These are phyloP conservation scores for Matsumurasca onukii DNA, from an alignment of 1,140 invertebrate genomes.

Conservation along the genomic window DNA sequence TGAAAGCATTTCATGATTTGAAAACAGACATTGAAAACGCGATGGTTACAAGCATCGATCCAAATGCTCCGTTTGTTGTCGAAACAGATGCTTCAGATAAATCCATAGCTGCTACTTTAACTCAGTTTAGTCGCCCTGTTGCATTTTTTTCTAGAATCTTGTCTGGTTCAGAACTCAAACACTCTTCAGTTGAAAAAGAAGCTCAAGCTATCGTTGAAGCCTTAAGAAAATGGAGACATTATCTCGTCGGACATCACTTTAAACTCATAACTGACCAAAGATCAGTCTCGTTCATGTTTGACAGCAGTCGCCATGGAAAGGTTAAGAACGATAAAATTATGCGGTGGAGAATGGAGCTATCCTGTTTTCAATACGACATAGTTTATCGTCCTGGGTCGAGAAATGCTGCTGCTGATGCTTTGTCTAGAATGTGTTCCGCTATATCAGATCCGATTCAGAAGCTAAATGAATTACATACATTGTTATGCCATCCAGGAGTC, in stretches of 20 bases:
- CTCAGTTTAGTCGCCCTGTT: not conserved
- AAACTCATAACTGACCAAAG: constrained; percentile 7
- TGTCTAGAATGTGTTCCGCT: constrained; percentile 3
- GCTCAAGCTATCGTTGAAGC: constrained; percentile 10
- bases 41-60: not conserved
- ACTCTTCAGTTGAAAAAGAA: constrained; percentile 15
- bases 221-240: constrained; percentile 10
- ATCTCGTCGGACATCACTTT: not conserved
- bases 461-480: not conserved
- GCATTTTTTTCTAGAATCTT: constrained; percentile 12
- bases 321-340: constrained; percentile 29
- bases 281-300: constrained; percentile 1
- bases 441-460: not conserved
- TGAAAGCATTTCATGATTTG: constrained; percentile 9
- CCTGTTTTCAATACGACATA: not conserved
- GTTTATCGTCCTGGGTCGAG: not conserved
- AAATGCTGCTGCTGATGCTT: constrained; percentile 3
- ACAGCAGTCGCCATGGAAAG: not conserved
- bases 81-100: constrained; percentile 4
- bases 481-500: not conserved
- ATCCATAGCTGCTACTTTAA: constrained; percentile 1
- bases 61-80: not conserved
- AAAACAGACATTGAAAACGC: not conserved
- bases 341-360: constrained; percentile 1
- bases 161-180: not conserved